Conservation (phyloP, 1,140 invertebrate species). For the Drosophila auraria region DNA sequence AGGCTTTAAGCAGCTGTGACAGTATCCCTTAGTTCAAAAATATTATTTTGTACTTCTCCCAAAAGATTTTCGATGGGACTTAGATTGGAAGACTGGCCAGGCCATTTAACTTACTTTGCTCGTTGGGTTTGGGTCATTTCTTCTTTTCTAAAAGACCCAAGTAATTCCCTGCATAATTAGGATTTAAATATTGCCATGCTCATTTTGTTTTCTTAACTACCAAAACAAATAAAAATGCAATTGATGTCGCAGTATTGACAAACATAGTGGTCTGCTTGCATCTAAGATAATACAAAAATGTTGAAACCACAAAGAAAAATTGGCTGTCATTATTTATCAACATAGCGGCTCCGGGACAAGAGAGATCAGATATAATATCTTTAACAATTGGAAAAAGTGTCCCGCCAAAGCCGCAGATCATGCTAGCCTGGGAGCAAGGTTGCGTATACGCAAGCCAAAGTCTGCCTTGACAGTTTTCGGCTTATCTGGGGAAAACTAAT, state of each 20-base stretch:
- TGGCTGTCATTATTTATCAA: conserved; percentile 16
- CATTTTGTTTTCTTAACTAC: neutral
- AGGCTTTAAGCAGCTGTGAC: too few relatives aligned
- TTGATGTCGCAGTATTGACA: neutral
- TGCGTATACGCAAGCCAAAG: conserved; percentile 12
- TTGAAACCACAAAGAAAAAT: conserved; percentile 4
- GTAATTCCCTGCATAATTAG: too few relatives aligned
- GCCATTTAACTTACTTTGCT: too few relatives aligned
- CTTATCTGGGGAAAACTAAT: conserved; percentile 73
- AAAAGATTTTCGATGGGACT: too few relatives aligned
- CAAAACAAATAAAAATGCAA: neutral
- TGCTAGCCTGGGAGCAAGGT: neutral
- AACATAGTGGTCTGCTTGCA: neutral
- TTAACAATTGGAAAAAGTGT: conserved; percentile 22
- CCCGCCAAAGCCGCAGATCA: conserved; percentile 6
- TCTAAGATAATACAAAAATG: neutral
- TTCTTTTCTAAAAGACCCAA: too few relatives aligned
- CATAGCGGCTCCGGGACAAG: neutral
- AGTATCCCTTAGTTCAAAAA: too few relatives aligned
- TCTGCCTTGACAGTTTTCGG: conserved; percentile 34
- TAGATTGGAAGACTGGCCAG: too few relatives aligned
- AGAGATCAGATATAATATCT: conserved; percentile 16
- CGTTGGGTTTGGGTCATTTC: too few relatives aligned
- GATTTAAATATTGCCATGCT: too few relatives aligned
- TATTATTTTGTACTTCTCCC: too few relatives aligned